A percentile compares a stretch with the other conserved stretches of the same genome.
Evolutionary conservation across 2,888 invertebrate species (phyloP).

Genomic region (Rhopalosiphum nymphaeae): DNA sequence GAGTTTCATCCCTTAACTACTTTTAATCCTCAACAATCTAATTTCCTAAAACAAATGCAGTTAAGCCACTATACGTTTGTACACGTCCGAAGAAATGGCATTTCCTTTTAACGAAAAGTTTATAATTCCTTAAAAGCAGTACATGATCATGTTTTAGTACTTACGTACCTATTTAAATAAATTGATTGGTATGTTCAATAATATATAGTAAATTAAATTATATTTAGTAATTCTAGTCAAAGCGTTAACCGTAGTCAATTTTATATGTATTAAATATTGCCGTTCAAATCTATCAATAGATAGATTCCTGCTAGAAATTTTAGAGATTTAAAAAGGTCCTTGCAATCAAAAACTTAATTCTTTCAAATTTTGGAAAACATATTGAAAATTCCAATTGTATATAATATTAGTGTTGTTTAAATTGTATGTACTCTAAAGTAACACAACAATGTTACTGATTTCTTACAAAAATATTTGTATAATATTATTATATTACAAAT

Average conservation of each 20-base stretch:
- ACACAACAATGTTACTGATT: not conserved
- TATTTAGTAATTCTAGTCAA: not conserved
- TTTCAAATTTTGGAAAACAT: not conserved
- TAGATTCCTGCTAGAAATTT: not conserved
- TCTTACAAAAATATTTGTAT: not conserved
- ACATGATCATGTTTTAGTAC: not conserved
- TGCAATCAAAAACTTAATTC: not conserved
- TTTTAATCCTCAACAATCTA: slow-evolving; percentile 19
- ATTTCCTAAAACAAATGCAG: slow-evolving; percentile 1
- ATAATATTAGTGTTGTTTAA: not conserved
- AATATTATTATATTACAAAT: not conserved
- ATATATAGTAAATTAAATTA: not conserved
- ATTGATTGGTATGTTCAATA: not conserved
- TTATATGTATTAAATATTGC: not conserved
- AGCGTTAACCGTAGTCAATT: not conserved
- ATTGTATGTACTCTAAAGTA: too few species aligned
- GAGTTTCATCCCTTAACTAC: not conserved
- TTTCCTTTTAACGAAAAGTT: slow-evolving; percentile 29
- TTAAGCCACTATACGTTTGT: not conserved
- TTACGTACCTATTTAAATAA: not conserved
- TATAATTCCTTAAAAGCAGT: slow-evolving; percentile 23
- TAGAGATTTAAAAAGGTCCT: not conserved
- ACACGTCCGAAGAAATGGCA: not conserved
- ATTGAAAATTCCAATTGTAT: not conserved
- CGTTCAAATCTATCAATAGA: not conserved